Evolutionary conservation across 2,113 vertebrate genomes (phyloP).

Genomic region (Azemiops feae): DNA sequence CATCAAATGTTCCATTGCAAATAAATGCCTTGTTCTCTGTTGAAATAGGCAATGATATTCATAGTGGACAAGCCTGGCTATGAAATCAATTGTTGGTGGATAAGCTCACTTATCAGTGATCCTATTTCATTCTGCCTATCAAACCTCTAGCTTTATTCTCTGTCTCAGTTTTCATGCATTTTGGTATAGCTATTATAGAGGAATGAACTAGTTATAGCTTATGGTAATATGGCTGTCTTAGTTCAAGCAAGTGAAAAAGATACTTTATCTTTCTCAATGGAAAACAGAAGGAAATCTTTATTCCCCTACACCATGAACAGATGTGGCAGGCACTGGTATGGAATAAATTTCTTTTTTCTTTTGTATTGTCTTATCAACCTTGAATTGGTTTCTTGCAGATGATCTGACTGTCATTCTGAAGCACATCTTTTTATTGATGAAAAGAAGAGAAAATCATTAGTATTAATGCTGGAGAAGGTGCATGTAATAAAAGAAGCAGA

Average conservation of each 20-base stretch:
- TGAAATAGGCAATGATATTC: not conserved
- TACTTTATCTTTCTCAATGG: conserved; percentile 1
- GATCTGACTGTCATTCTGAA: conserved; percentile 41
- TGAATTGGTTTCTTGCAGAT: conserved; percentile 38
- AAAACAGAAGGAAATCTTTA: conserved; percentile 27
- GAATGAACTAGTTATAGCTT: conserved; percentile 21
- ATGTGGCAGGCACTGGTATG: not conserved
- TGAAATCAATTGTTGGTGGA: conserved; percentile 14
- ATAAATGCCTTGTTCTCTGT: not conserved
- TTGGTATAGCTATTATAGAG: conserved; percentile 10
- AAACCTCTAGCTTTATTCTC: conserved; percentile 23
- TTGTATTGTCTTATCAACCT: conserved; percentile 43
- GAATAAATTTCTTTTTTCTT: conserved; percentile 43
- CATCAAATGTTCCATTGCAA: not conserved
- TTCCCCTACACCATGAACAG: not conserved
- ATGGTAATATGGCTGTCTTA: conserved; percentile 14
- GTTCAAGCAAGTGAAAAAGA: conserved; percentile 25
- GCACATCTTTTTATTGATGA: conserved; percentile 43
- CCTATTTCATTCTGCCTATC: conserved; percentile 10
- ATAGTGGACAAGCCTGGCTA: not conserved
- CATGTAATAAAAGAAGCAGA: conserved; percentile 10
- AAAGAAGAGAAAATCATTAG: conserved; percentile 52
- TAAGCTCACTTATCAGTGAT: not conserved
- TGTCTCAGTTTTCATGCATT: not conserved
- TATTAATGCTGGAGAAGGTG: conserved; percentile 35